Evolutionary conservation across 1,140 invertebrate species (phyloP).

Genomic region (Oscheius sp.): DNA sequence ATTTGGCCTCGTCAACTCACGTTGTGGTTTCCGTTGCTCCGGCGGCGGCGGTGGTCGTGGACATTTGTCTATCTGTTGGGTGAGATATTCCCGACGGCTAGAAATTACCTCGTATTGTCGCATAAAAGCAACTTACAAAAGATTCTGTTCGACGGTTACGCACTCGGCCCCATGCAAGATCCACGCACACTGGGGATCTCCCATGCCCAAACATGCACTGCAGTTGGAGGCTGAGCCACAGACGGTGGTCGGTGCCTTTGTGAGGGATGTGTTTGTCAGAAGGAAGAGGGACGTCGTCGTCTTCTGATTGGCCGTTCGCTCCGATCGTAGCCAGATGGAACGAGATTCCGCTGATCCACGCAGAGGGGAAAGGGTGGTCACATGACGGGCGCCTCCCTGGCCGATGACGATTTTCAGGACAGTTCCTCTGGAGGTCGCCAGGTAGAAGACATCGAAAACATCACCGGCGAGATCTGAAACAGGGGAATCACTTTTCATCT

Average conservation of each 20-base stretch:
- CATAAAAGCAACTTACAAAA: background rate
- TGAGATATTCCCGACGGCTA: background rate
- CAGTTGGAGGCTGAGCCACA: slow-evolving; percentile 10
- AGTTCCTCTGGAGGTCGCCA: slow-evolving; percentile 11
- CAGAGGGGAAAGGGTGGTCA: background rate
- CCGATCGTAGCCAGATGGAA: background rate
- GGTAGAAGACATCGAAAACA: slow-evolving; percentile 9
- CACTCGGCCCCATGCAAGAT: slow-evolving; percentile 12
- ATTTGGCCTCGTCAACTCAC: too few species aligned
- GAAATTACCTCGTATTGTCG: background rate
- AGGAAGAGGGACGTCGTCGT: background rate
- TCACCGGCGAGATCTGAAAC: slow-evolving; percentile 10
- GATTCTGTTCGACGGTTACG: background rate
- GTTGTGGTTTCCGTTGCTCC: background rate
- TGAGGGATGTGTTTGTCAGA: background rate
- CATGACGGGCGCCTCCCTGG: background rate
- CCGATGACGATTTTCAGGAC: slow-evolving; percentile 14
- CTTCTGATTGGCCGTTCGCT: slow-evolving; percentile 4
- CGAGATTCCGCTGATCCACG: background rate
- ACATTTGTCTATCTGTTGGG: background rate
- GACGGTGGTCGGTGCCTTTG: slow-evolving; percentile 1
- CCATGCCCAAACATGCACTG: slow-evolving; percentile 5
- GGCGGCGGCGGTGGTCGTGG: background rate
- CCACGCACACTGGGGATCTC: slow-evolving; percentile 30
- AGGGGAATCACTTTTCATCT: too few species aligned